Base-by-base conservation (phyloP, 2,797 vertebrate species). In the Echeneis naucrates region DNA sequence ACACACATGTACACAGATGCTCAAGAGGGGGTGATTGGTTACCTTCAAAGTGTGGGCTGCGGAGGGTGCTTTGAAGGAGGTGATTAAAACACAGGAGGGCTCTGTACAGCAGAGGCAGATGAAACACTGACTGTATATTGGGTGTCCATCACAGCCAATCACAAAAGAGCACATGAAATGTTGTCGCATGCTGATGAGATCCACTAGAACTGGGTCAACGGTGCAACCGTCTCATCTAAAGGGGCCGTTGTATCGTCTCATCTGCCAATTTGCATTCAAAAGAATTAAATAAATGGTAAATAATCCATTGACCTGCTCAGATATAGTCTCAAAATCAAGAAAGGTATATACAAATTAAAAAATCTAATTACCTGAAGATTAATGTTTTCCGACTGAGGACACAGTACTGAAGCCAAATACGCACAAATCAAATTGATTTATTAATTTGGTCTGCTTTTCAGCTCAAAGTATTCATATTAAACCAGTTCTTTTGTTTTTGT, bases 181-280 rank as follows among this genome's bases (percentile, higher is more conserved):
- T 81, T 54, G 81, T 82, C 77, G 83, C 72, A 51, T 64, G 68
- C 51, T 3, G 57, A 88, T 82, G 91, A 84, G 72, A 60, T 72
- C 68, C 58, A 54, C 79, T 17, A 75, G 91, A 89, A 91, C 91
- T 88, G 90, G 89, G 88, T 91, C 88, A 83, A 80, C 17, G 56
- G 38, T 14, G 33, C 35, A 69, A 84, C 67, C 65, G 75, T 42
- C 48, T 80, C 82, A 77, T 72, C 71, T 75, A 8, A 33, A 82
- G 72, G 78, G 66, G 64, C 40, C 67, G 67, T 51, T 44, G 4
- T 64, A 30, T 61, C 45, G 58, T 48, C 68, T 80, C 64, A 53
- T 44, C 42, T 2, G 6, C 44, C 17, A 4, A 16, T 38, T 63
- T 23, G 13, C 53, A 53, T 63, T 8, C 61, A 48, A 79, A 65